Base-by-base conservation (phyloP, 2,113 vertebrate genomes). In the Coryphaenoides rupestris region DNA sequence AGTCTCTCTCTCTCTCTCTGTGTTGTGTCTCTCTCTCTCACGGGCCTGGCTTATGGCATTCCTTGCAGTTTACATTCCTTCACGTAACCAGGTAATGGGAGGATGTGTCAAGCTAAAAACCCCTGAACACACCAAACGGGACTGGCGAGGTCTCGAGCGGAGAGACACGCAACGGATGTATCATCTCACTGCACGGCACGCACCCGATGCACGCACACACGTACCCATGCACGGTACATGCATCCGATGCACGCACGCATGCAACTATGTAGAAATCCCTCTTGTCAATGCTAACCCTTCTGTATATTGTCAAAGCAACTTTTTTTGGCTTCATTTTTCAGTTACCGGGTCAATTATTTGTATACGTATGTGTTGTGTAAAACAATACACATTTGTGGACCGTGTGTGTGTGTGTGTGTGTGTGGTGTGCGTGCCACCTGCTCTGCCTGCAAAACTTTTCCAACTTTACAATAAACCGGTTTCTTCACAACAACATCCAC, bases 51-150 rank as follows among this genome's bases (percentile, higher is more conserved):
- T 62, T 68, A 68, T 75, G 0, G 52, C 81, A 80, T 84, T 87
- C 77, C 84, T 77, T 79, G 70, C 74, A 82, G 86, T 91, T 89
- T 85, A 86, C 85, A 87, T 85, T 89, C 78, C 74, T 83, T 82
- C 80, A 70, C 84, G 82, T 77, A 71, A 79, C 77, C 73, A 75
- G 82, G 68, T 81, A 86, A 82, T 81, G 72, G 63, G 76, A 76
- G 74, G 74, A 69, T 58, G 76, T 82, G 69, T 86, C 69, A 66
- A 55, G 62, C 55, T 85, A 63, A 84, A 75, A n/a, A n/a, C n/a
- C 70, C 66, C 33, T 12, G 60, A 87, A 85, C 84, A 86, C 21
- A 73, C 74, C 63, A 81, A 87, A 92, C 91, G 84, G 82, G 90
- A 90, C 65, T 62, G 73, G 83, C 84, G 10, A 79, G 89, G 77